These are phyloP conservation scores for Macrochelys suwanniensis DNA, from an alignment of 2,797 vertebrate species.

Conservation along the genomic window DNA sequence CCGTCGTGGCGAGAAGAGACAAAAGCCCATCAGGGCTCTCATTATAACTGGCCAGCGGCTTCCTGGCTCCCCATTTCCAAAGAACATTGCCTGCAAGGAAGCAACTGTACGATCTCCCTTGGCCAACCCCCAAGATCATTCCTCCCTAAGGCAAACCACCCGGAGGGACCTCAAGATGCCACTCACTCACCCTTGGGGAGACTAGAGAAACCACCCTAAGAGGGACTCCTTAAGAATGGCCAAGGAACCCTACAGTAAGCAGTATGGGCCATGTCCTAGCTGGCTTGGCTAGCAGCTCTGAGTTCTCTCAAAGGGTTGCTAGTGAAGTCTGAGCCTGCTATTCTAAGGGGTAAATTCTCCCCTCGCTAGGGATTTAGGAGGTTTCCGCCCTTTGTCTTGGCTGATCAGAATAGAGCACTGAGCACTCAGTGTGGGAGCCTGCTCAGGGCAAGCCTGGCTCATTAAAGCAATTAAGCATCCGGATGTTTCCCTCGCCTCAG, in stretches of 20 bases:
- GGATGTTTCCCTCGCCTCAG: conserved; percentile 47
- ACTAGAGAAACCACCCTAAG: too few species aligned
- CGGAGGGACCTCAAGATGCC: background rate
- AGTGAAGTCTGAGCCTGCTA: background rate
- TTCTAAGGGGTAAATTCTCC: rapidly evolving
- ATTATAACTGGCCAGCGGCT: background rate
- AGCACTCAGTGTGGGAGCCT: background rate
- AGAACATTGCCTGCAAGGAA: rapidly evolving
- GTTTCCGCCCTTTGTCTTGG: background rate
- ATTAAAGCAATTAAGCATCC: background rate
- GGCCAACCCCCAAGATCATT: rapidly evolving
- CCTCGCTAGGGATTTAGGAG: rapidly evolving
- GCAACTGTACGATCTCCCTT: rapidly evolving
- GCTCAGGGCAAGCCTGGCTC: background rate
- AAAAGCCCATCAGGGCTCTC: background rate
- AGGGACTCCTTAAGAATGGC: background rate
- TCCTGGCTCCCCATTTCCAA: background rate
- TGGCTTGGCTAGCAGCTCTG: background rate
- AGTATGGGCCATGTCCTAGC: rapidly evolving
- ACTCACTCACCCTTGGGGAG: background rate
- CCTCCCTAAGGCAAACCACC: rapidly evolving
- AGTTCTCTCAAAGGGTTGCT: rapidly evolving
- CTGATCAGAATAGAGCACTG: rapidly evolving
- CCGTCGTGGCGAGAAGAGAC: rapidly evolving
- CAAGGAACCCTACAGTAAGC: background rate